Conservation (phyloP, 2,888 invertebrate species). For the Drosophila tripunctata region DNA sequence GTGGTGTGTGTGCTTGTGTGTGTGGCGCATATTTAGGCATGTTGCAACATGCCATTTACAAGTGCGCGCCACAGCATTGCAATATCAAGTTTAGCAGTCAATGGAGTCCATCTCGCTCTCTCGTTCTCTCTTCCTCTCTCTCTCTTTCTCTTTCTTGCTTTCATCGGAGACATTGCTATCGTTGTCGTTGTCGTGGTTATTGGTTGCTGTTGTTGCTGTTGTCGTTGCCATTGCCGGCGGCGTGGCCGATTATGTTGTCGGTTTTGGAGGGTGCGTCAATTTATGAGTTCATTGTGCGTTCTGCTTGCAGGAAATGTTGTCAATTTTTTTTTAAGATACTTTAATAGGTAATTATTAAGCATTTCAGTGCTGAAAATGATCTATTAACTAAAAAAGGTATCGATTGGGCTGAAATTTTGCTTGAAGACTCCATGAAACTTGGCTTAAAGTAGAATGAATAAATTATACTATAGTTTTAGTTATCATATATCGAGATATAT, state of each 20-base stretch:
- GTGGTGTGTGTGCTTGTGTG: conserved; percentile 61
- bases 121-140: not conserved
- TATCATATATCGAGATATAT: too few relatives aligned
- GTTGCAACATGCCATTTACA: conserved; percentile 80
- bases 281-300: conserved; percentile 79
- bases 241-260: conserved; percentile 77
- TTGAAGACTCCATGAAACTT: too few relatives aligned
- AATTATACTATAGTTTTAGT: too few relatives aligned
- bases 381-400: conserved; percentile 20
- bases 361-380: conserved; percentile 11
- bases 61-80: conserved; percentile 72
- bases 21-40: conserved; percentile 77
- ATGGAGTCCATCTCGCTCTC: not conserved
- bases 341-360: conserved; percentile 52
- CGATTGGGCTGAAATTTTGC: not conserved
- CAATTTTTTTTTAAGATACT: conserved; percentile 39
- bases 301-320: conserved; percentile 59
- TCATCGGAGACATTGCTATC: too few relatives aligned
- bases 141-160: not conserved
- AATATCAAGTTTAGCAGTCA: conserved; percentile 51
- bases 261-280: conserved; percentile 76
- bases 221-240: conserved; percentile 64
- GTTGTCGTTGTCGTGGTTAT: conserved; percentile 21
- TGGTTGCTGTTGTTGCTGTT: conserved; percentile 23
- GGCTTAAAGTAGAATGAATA: too few relatives aligned